Evolutionary conservation across 2,113 vertebrate species (phyloP), one percentile per base, ranked within the genome.

Genomic region (Maccullochella peelii): DNA sequence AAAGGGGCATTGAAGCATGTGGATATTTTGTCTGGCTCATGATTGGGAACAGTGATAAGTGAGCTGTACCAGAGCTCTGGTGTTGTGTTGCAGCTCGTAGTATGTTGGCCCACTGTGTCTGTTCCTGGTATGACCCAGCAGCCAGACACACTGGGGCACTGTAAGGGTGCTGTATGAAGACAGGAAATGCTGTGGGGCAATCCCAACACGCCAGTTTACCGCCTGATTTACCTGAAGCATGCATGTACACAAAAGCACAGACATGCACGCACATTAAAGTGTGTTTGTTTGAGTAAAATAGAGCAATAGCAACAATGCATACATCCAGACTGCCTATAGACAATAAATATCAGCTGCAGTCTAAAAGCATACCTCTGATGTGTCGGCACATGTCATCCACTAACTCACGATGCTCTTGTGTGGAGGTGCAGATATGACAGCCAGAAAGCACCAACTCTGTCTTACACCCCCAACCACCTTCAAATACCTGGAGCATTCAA

Each of bases 381-480:
- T 90, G 81, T 70, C 4, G 6, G 36, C 84, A 84, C 89, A 86
- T 79, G 81, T 86, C 20, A 47, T 49, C 71, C 42, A 80, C 71
- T 70, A 63, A 36, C 36, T 55, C 25, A 12, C 33, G 2, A 33
- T 82, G 78, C 16, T 49, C 52, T 40, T 20, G 65, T 68, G 73
- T 30, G 11, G 70, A 79, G 65, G 69, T 65, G 66, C 54, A 70
- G 61, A 69, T 79, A 23, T 72, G 52, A 73, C 59, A 86, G 21
- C 47, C 79, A 70, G 67, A 68, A 5, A 77, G 72, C 7, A 79
- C 30, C 36, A 68, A 21, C 62, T 61, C 52, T 25, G 27, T 78
- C 68, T 57, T 71, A 20, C 52, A 68, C 16, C 72, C 67, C 70
- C 70, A 86, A n/a, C 77, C 70, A 58, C 59, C 59, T 67, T 65